phyloP scores from a whole-genome alignment of 1,140 invertebrate species.

The Trichoplusia ni region DNA sequence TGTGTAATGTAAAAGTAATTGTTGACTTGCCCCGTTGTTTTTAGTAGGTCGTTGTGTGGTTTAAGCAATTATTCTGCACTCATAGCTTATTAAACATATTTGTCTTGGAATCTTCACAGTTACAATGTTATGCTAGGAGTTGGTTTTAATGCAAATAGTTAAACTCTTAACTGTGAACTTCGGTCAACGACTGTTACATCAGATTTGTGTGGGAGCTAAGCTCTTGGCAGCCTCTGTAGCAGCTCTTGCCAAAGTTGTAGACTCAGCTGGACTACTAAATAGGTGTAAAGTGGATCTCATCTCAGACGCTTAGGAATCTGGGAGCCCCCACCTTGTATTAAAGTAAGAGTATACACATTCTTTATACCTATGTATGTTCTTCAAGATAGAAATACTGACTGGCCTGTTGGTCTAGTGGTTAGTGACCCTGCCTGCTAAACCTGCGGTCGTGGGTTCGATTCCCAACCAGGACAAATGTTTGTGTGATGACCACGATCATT shows the following conservation, averaged over 20 bases:
- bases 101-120: neutral
- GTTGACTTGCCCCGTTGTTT: neutral
- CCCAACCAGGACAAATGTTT: too few species aligned
- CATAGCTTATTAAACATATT: too few species aligned
- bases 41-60: too few species aligned
- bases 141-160: neutral
- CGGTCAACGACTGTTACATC: neutral
- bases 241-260: constrained; percentile 6
- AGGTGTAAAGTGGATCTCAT: neutral
- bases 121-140: too few species aligned
- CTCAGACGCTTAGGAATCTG: neutral
- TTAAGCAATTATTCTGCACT: too few species aligned
- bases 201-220: constrained; percentile 2
- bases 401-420: too few species aligned
- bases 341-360: neutral
- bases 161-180: neutral
- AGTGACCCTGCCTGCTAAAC: too few species aligned
- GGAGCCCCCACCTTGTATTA: neutral
- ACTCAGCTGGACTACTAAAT: constrained; percentile 5
- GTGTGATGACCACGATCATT: too few species aligned
- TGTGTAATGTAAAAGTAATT: neutral
- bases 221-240: neutral
- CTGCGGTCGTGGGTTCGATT: too few species aligned
- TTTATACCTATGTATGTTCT: too few species aligned
- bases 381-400: too few species aligned